Base-by-base conservation (phyloP, 1,140 invertebrate species). In the Maniola jurtina region DNA sequence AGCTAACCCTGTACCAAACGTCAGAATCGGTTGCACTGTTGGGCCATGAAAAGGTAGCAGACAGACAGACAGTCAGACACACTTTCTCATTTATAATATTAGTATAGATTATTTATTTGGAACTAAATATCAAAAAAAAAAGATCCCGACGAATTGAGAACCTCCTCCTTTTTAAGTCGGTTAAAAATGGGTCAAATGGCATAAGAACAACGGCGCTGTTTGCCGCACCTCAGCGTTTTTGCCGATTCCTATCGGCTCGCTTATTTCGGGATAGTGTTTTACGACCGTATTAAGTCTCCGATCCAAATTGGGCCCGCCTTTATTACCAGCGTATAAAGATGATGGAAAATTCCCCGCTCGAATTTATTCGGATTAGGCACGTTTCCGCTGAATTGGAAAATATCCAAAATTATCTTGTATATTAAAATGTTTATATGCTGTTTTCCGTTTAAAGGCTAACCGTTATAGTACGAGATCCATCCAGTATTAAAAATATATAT, bases 201-300 rank as follows among this genome's bases (percentile, higher is more conserved):
- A 13, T 33, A 10, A 34, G 25, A 55, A 34, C 52, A 55, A 34
- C 33, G 25, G 11, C 25, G 33, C 52, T 34, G 34, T 55, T 55
- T 3, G 59, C 69, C 71, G 48, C 69, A 67, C 74, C 74, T 71
- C 61, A 61, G 65, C 48, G 63, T 63, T 66, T 61, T 45, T 5
- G 57, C 45, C 61, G 61, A 70, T 68, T 61, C 64, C 57, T 67
- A 70, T 70, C 57, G 47, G 50, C 63, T 72, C 55, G 61, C 69
- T 69, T 77, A 75, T 77, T 73, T 75, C 65, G 60, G 66, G 64
- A 72, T 72, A 71, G 71, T 66, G 68, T 73, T 78, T 78, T 75
- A 75, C 66, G 73, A 71, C 42, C 71, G 64, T 66, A 75, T 75
- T 75, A 77, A 69, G 72, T 63, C 71, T 66, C 63, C 68, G 71